phyloP scores from a whole-genome alignment of 2,797 vertebrate species.

The Onychomys torridus region DNA sequence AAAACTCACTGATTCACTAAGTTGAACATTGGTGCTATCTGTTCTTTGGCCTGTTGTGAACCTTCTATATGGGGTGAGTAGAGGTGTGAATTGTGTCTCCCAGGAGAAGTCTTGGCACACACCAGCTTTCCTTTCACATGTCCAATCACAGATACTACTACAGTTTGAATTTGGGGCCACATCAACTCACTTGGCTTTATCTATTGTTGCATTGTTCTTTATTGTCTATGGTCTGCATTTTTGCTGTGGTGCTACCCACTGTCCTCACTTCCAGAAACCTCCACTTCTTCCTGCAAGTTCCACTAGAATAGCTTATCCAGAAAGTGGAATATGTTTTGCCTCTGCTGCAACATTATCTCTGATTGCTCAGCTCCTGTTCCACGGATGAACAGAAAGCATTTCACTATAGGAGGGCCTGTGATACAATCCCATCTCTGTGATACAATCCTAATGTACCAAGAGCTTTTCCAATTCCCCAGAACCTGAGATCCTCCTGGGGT shows the following conservation, averaged over 20 bases:
- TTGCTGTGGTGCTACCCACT: no score
- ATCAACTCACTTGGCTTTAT: neutral
- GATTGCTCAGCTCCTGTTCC: neutral
- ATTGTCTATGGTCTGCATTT: neutral
- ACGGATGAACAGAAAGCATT: neutral
- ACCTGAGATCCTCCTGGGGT: neutral
- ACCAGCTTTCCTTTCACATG: neutral
- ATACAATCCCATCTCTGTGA: no score
- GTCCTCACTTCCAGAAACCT: neutral
- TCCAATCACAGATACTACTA: neutral
- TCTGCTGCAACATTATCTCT: neutral
- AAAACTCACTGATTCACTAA: neutral
- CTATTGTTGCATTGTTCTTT: neutral
- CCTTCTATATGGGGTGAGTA: neutral
- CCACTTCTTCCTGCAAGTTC: neutral
- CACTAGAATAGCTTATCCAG: neutral
- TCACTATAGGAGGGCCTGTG: neutral
- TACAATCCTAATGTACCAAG: neutral
- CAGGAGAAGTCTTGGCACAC: neutral
- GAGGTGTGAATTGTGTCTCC: neutral
- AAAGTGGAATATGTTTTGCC: neutral
- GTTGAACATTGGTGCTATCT: neutral
- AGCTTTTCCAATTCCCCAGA: neutral
- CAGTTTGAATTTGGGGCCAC: neutral
- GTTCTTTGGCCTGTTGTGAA: no score